phyloP scores from a whole-genome alignment of 2,797 vertebrate genomes.

The Sebastes minor region DNA sequence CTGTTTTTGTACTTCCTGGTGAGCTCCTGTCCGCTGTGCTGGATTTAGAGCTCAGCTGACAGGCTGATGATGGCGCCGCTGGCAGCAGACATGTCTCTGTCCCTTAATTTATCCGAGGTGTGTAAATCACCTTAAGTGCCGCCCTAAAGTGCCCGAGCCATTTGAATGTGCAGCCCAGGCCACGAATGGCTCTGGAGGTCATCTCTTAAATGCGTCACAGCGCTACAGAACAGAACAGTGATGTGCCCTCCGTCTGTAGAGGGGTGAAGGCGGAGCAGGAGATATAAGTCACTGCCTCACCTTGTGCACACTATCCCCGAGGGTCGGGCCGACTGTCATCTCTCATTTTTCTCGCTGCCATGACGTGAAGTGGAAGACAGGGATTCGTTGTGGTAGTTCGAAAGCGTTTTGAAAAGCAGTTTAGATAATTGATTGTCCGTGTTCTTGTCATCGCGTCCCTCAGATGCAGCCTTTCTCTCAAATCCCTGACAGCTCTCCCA shows the following conservation, averaged over 20 bases:
- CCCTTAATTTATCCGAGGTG: slow-evolving; percentile 8
- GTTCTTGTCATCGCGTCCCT: slow-evolving; percentile 28
- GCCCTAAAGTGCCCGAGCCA: not conserved
- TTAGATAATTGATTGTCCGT: slow-evolving; percentile 26
- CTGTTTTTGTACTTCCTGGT: not conserved
- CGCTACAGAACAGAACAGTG: not conserved
- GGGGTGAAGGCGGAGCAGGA: not conserved
- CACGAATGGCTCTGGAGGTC: not conserved
- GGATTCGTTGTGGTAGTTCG: slow-evolving; percentile 4
- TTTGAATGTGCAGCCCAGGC: not conserved
- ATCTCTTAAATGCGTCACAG: not conserved
- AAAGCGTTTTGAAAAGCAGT: slow-evolving; percentile 15
- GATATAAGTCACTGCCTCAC: not conserved
- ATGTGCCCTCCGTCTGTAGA: not conserved
- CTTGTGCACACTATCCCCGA: slow-evolving; percentile 2
- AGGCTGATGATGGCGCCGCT: slow-evolving; percentile 12
- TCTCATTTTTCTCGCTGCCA: not conserved
- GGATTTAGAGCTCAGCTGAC: slow-evolving; percentile 30
- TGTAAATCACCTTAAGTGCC: slow-evolving; percentile 15
- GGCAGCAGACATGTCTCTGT: slow-evolving; percentile 13
- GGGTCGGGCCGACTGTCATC: not conserved
- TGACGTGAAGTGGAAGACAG: not conserved
- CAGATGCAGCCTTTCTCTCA: not conserved
- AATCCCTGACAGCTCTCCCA: slow-evolving; percentile 12
- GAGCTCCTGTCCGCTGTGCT: not conserved